Evolutionary conservation across 2,888 invertebrate species (phyloP), one percentile per base, ranked within the genome.

Genomic region (Zhengitettix transpicula): DNA sequence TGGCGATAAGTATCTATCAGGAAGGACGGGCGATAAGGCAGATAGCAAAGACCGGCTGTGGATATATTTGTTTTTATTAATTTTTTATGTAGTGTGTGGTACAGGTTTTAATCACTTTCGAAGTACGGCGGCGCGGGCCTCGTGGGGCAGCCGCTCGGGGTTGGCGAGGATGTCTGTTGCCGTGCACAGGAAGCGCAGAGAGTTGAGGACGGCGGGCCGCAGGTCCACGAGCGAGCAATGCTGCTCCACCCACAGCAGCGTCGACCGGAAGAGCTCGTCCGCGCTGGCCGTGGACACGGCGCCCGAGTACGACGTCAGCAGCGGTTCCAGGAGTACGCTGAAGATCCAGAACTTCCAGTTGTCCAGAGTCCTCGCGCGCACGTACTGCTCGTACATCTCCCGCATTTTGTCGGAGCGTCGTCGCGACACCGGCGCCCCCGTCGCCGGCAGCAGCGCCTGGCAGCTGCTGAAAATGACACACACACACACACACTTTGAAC

Each of bases 301-400:
- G 68, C 86, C 84, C 73, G 91, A 94, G 77, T 89, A 97, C 12
- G 95, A 89, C 68, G 87, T 85, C 74, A 97, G 82, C 67, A 97
- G 76, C 51, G 93, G 90, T 68, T 89, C 87, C 70, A 93, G 84
- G 68, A 97, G 85, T 66, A 93, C 82, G 75, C 95, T 94, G 72
- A 97, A 91, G 94, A 97, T 92, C 94, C 95, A 97, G 77, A 95
- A 97, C 77, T 94, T 96, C 96, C 96, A 97, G 75, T 94, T 93
- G 69, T 87, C 86, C 71, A 86, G 79, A 16, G 95, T 95, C 62
- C 93, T 79, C 67, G 79, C 82, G 66, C 86, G 81, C 55, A 97
- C 91, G 76, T 95, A 95, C 42, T 90, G 85, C 66, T 92, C 89
- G 74, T 93, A 96, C 83, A 95, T 87, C 75, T 94, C 93, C 67